Evolutionary conservation across 2,113 vertebrate species (phyloP).

Genomic region (Gasterosteus nipponicus): DNA sequence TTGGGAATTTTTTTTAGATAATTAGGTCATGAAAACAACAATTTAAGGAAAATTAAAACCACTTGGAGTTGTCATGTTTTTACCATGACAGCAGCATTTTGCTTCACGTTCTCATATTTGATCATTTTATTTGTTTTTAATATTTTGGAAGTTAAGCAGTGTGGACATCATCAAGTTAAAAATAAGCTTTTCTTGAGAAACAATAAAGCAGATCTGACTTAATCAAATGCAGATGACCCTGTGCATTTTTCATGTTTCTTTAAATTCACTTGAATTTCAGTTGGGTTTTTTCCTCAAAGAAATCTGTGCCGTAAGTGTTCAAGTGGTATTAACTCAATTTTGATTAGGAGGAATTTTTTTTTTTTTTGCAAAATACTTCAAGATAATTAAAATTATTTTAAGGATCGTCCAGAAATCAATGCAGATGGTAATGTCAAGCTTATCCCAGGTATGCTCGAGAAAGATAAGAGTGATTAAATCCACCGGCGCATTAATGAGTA

Average conservation of each 20-base stretch:
- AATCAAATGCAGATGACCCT: slow-evolving; percentile 5
- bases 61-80: background rate
- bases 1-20: background rate
- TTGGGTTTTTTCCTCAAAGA: background rate
- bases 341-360: slow-evolving; percentile 43
- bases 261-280: slow-evolving; percentile 1
- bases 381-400: slow-evolving; percentile 74
- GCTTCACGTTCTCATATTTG: background rate
- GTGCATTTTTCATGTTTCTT: slow-evolving; percentile 12
- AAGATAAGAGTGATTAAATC: slow-evolving; percentile 80
- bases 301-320: slow-evolving; percentile 3
- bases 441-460: slow-evolving; percentile 75
- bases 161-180: background rate
- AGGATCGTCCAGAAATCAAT: slow-evolving; percentile 75
- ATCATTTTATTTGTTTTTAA: background rate
- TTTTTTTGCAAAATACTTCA: slow-evolving; percentile 17
- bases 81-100: background rate
- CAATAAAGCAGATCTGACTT: background rate
- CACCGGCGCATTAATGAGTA: slow-evolving; percentile 76
- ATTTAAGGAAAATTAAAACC: background rate
- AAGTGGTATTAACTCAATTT: slow-evolving; percentile 43
- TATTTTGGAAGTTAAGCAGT: background rate
- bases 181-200: background rate
- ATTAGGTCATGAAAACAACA: background rate
- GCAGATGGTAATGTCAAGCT: slow-evolving; percentile 77